Base-by-base conservation (phyloP, 2,888 invertebrate genomes). In the Plebejus anna region DNA sequence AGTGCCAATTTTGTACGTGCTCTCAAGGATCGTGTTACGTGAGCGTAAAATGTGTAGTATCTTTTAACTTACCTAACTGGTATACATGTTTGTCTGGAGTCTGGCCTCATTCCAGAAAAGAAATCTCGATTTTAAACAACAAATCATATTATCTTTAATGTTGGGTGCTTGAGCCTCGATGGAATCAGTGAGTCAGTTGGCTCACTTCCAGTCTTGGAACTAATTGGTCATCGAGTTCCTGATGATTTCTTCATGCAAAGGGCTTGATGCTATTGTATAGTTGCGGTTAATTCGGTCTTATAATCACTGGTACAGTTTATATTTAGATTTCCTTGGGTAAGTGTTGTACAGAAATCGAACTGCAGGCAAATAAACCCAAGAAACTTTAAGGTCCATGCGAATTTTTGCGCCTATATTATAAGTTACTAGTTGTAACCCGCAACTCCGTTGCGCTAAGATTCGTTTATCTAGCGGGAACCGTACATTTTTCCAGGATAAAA, bases 61-160 rank as follows among this genome's bases (percentile, higher is more conserved):
- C n/a, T 7, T 32, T 66, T 28, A 66, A 66, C 9, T 66, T 32
- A 9, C 61, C 32, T 16, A 6, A 32, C 36, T 66, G 13, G 5
- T 2, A 1, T 36, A 66, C 61, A 9, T 16, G 66, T 66, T 36
- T 13, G 32, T 66, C 32, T 66, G 66, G 16, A 32, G 66, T 66
- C 66, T 66, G 66, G 66, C 66, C 66, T 32, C 32, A 66, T 66
- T 66, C 66, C 66, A 66, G 32, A 66, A 66, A 66, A 66, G 66
- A 66, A 66, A 32, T 66, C 66, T 13, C 66, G 36, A 36, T 66
- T 66, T 66, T 32, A 66, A 66, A 32, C 66, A 66, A 32, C 36
- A 66, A 66, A 66, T 66, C 66, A 66, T 66, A 66, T 66, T 66
- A 16, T 66, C 66, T 36, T 32, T 66, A 66, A 66, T 66, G 66